Evolutionary conservation across 2,113 vertebrate genomes (phyloP), one percentile per base, ranked within the genome.

Genomic region (Spilogale gracilis): DNA sequence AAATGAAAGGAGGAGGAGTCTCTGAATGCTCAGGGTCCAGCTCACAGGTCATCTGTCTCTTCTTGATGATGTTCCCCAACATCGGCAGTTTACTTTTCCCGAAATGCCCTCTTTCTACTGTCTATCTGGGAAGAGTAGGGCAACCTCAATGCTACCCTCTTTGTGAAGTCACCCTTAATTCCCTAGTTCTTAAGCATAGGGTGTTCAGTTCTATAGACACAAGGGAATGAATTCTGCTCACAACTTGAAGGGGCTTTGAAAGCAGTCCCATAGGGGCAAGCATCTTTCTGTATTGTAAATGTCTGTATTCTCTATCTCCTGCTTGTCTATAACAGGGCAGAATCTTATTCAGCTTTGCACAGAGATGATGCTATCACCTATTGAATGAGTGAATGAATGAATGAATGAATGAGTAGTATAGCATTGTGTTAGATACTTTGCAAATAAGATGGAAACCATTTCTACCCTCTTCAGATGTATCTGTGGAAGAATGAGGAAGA

Each of bases 401-500:
- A 14, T 48, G 43, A 73, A 73, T 43, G 20, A 81, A 71, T 56
- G 81, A 89, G 54, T 16, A 95, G 27, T n/a, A 23, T 60, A 73
- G 73, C 54, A 71, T 9, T 58, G 27, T 92, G n/a, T 43, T 76
- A 12, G 18, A 10, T 69, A 67, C 38, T 92, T 96, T 73, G 32
- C n/a, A 83, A 69, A 76, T 73, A 81, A 78, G 17, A 30, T 32
- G 71, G 78, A 71, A 7, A 52, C 45, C 21, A 79, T 92, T 89
- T 95, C 79, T 79, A 56, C 17, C 30, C 18, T 78, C 10, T 71
- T 94, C 43, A 83, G 38, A 65, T 16, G 74, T 54, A 73, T 2
- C 54, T 81, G 17, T 93, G 67, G 63, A 63, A 79, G 54, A 76
- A 80, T 56, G 82, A 95, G 27, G 25, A 96, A 82, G 20, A 32